phyloP scores from a whole-genome alignment of 2,888 invertebrate genomes.

The Heterodera filipjevi region DNA sequence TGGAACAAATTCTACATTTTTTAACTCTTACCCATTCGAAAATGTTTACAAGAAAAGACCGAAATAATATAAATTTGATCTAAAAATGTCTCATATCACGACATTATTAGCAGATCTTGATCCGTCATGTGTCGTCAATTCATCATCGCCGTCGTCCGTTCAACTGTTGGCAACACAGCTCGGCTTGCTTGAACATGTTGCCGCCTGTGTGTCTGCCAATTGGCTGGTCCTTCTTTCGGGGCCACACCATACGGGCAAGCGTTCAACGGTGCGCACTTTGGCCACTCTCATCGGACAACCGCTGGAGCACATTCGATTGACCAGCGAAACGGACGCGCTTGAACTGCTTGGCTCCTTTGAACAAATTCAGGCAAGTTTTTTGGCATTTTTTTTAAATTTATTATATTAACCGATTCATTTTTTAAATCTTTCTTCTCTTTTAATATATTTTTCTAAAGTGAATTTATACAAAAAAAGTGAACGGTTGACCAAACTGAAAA shows the following conservation, averaged over 20 bases:
- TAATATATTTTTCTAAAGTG: no score
- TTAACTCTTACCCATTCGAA: no score
- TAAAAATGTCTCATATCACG: no score
- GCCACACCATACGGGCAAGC: slow-evolving; percentile 49
- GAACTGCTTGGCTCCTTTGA: slow-evolving; percentile 96
- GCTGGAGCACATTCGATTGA: slow-evolving; percentile 79
- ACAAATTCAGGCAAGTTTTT: slow-evolving; percentile 73
- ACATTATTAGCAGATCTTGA: no score
- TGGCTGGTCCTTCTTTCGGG: slow-evolving; percentile 87
- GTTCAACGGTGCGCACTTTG: slow-evolving; percentile 70
- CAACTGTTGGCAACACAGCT: slow-evolving; percentile 66
- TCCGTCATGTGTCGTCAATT: background rate
- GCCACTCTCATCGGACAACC: slow-evolving; percentile 77
- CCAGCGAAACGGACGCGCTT: slow-evolving; percentile 89
- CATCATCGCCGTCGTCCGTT: background rate
- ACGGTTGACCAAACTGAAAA: no score
- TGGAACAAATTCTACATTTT: background rate
- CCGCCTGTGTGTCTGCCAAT: slow-evolving; percentile 84
- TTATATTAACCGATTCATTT: background rate
- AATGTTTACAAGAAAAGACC: no score
- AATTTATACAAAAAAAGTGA: no score
- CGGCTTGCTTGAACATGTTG: slow-evolving; percentile 77
- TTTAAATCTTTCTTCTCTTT: no score
- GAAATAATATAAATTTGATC: no score
- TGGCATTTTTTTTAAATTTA: background rate